Evolutionary conservation across 2,888 invertebrate genomes (phyloP), one percentile per base, ranked within the genome.

Genomic region (Podotricha telesiphe): DNA sequence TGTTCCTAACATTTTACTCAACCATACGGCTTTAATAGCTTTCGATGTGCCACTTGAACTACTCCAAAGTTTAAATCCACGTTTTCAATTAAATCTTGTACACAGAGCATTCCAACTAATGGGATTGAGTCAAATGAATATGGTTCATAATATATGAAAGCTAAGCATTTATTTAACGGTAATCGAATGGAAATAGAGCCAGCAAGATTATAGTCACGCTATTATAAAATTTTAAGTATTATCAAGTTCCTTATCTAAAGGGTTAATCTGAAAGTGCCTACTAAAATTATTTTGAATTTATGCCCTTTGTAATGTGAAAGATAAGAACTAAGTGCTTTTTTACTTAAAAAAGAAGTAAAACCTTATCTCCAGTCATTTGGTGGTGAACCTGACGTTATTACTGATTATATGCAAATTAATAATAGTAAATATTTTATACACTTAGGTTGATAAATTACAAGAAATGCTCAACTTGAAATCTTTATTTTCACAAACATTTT

Each of bases 1-100:
- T 72, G 66, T 69, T 73, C 71, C 37, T 56, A 72, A 75, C 70
- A 73, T 75, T 76, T 70, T 64, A 68, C 70, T 65, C 68, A 67
- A 66, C 59, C 66, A 71, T 72, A 58, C 73, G 55, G 77, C 63
- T 77, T 77, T 76, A 79, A 82, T 78, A 78, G 77, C 77, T 79
- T 79, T 77, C 74, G 76, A 79, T 76, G 74, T 75, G 67, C 74
- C 73, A 72, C 78, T 81, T 66, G 67, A 69, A 73, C 62, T 65
- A 20, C 8, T 28, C 19, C 50, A 22, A 17, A 51, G 45, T 37
- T 62, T 37, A 47, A 56, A 53, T 61, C 7, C 20, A n/a, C 11
- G 5, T 13, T 55, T 53, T 34, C 53, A 51, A 51, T 53, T 61
- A 28, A 61, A 53, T 53, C 42, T 61, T 42, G 8, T 40, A 34